Base-by-base conservation (phyloP, 2,888 invertebrate genomes). In the Hylaea fasciaria region DNA sequence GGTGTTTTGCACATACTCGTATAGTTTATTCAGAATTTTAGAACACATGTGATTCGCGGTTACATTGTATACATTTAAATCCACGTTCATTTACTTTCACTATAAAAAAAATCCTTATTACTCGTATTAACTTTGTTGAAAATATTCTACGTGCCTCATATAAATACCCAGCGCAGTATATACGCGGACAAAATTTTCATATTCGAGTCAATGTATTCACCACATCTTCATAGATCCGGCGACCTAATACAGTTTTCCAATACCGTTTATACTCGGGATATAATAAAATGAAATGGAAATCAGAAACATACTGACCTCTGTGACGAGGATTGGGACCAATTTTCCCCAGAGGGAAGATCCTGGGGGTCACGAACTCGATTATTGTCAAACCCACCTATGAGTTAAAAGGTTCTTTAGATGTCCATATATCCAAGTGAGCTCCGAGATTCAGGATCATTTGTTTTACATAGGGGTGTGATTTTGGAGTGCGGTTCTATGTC, bases 261-360 rank as follows among this genome's bases (percentile, higher is more conserved):
- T 71, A 80, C 69, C 74, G 69, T 78, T 77, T 76, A 77, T 71
- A 73, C 72, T 72, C 65, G 74, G 77, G 68, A 73, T 69, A 75
- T 77, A 75, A 77, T 82, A 82, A 83, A 82, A 80, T 74, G 73
- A 78, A 81, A 82, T 82, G 79, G 79, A 83, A 81, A 83, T 83
- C 78, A 78, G 80, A 74, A 79, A 79, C 76, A 81, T 78, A 81
- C 78, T 81, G 80, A 81, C 82, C 79, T 76, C 73, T 74, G 73
- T 73, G 78, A 76, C 73, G 72, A 75, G 75, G 74, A 74, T 80
- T 73, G 72, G 73, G 77, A 78, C 74, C 78, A 81, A 79, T 83
- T 81, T 81, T 74, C 72, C 68, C 70, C 65, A 59, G 62, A 70
- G 71, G 59, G 72, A 74, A 73, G 48, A 56, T 52, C 48, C 44